Evolutionary conservation across 2,113 vertebrate genomes (phyloP).

Genomic region (Neodontobutis hainanensis): DNA sequence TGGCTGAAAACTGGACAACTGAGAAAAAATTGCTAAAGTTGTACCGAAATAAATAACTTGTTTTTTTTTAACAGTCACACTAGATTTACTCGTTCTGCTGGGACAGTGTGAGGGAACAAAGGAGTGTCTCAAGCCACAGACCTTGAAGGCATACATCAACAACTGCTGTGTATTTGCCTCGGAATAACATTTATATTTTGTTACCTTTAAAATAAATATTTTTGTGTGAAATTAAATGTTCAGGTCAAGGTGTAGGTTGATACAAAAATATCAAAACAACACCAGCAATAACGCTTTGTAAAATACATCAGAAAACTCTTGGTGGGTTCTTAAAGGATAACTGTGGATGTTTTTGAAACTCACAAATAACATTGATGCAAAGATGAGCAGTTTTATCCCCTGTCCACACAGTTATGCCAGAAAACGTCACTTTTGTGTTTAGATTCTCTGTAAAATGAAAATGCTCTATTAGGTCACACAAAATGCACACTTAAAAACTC

Average conservation of each 20-base stretch:
- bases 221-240: constrained; percentile 20
- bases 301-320: background rate
- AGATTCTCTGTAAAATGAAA: too few species aligned
- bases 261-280: constrained; percentile 5
- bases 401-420: too few species aligned
- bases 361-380: too few species aligned
- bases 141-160: constrained; percentile 14
- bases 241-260: constrained; percentile 29
- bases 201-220: constrained; percentile 18
- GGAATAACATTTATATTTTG: constrained; percentile 13
- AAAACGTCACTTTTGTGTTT: too few species aligned
- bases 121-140: background rate
- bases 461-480: too few species aligned
- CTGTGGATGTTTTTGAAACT: background rate
- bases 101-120: background rate
- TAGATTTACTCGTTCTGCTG: constrained; percentile 10
- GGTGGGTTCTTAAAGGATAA: constrained; percentile 22
- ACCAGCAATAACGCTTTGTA: background rate
- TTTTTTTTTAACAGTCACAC: background rate
- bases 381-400: too few species aligned
- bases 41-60: constrained; percentile 6
- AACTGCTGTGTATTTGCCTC: constrained; percentile 17
- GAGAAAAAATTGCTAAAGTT: background rate
- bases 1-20: background rate
- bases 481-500: too few species aligned